Evolutionary conservation across 2,797 vertebrate species (phyloP).

Genomic region (Lemur catta): DNA sequence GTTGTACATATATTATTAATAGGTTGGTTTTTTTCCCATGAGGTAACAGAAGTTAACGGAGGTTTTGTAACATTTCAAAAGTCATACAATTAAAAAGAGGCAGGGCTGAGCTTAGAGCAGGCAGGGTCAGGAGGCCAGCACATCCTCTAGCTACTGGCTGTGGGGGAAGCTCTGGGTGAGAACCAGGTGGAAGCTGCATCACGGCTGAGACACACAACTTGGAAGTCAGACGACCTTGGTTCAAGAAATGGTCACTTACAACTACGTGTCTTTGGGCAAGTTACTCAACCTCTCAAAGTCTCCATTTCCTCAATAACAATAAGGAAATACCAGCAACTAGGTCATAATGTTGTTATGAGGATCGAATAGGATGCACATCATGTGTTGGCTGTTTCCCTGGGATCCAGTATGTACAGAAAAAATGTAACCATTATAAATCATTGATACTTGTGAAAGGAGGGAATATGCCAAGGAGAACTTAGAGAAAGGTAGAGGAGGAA

Average conservation of each 20-base stretch:
- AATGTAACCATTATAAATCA: neutral
- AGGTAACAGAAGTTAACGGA: neutral
- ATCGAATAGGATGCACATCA: neutral
- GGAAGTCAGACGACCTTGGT: neutral
- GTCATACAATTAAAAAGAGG: neutral
- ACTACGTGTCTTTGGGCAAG: neutral
- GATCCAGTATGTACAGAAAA: neutral
- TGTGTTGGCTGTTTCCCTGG: neutral
- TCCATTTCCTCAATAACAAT: neutral
- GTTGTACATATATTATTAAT: neutral
- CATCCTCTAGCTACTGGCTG: neutral
- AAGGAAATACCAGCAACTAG: neutral
- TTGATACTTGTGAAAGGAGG: neutral
- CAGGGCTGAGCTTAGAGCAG: neutral
- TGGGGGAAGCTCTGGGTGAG: neutral
- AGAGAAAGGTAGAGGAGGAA: neutral
- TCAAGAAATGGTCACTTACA: neutral
- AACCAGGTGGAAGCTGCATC: neutral
- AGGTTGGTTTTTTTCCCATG: neutral
- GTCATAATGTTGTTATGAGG: neutral
- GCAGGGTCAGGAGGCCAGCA: neutral
- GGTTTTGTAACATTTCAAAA: neutral
- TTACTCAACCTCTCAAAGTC: neutral
- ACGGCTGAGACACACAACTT: neutral
- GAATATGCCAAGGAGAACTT: neutral